phyloP scores from a whole-genome alignment of 2,888 invertebrate species.

The Cataglyphis altisquamis region DNA sequence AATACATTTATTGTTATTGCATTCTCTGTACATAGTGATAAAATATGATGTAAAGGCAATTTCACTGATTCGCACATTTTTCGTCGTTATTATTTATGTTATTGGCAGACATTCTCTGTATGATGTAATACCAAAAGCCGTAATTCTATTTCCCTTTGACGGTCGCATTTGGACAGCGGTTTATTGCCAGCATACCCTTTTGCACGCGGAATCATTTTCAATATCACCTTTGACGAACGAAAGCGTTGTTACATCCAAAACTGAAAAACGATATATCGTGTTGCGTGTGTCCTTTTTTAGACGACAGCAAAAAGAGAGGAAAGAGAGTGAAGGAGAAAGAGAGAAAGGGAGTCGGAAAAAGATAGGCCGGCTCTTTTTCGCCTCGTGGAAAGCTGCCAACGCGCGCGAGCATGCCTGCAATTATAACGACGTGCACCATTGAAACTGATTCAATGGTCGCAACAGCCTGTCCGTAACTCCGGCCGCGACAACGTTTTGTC shows the following conservation, averaged over 20 bases:
- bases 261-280: constrained; percentile 42
- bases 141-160: constrained; percentile 40
- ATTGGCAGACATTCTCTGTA: constrained; percentile 14
- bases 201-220: constrained; percentile 33
- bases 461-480: constrained; percentile 63
- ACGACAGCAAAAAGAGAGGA: neutral
- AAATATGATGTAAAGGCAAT: neutral
- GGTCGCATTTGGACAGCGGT: constrained; percentile 9
- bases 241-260: constrained; percentile 45
- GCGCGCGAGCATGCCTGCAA: constrained; percentile 56
- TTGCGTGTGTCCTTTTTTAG: constrained; percentile 8
- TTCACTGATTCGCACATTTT: neutral
- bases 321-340: neutral
- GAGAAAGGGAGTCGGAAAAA: neutral
- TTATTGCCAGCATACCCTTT: constrained; percentile 37
- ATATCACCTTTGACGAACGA: constrained; percentile 49
- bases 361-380: constrained; percentile 34
- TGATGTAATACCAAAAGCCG: neutral
- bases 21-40: neutral
- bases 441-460: constrained; percentile 62
- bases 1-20: neutral
- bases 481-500: constrained; percentile 27
- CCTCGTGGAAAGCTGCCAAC: constrained; percentile 54
- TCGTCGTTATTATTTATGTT: constrained; percentile 9
- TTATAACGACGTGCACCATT: constrained; percentile 51